Percentiles rank a stretch among this genome's conserved stretches.
Evolutionary conservation across 2,113 vertebrate species (phyloP).

Genomic region (Climacteris rufus): DNA sequence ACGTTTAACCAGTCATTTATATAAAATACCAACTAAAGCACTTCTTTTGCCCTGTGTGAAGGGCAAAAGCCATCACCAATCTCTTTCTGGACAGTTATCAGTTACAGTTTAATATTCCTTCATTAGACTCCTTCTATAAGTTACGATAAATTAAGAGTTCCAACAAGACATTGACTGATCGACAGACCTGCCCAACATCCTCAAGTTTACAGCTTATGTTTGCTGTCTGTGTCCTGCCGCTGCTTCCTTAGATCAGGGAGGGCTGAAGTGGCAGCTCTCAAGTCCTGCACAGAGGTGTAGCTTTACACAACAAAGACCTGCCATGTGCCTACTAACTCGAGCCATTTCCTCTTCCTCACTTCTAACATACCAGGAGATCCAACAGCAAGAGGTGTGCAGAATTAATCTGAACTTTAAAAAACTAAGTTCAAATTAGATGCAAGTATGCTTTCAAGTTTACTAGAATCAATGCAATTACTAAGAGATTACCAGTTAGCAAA

Average conservation of each 20-base stretch:
- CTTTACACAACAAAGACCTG: slow-evolving; percentile 6
- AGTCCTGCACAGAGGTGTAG: not conserved
- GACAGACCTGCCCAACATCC: slow-evolving; percentile 41
- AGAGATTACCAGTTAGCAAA: slow-evolving; percentile 70
- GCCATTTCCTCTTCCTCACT: slow-evolving; percentile 28
- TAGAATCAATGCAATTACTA: slow-evolving; percentile 66
- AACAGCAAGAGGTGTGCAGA: slow-evolving; percentile 18
- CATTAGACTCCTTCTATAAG: slow-evolving; percentile 75
- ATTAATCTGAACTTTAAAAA: slow-evolving; percentile 47
- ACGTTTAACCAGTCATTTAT: slow-evolving; percentile 61
- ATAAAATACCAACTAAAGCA: slow-evolving; percentile 62
- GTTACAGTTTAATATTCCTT: slow-evolving; percentile 70
- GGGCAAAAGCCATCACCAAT: slow-evolving; percentile 29
- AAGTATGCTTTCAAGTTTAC: slow-evolving; percentile 39
- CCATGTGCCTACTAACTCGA: not conserved
- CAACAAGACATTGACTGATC: slow-evolving; percentile 54
- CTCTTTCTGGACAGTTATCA: slow-evolving; percentile 22
- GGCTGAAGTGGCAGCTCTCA: not conserved
- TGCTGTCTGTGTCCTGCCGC: not conserved
- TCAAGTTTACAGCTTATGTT: slow-evolving; percentile 29
- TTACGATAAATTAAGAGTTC: slow-evolving; percentile 78
- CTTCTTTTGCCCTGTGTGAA: slow-evolving; percentile 38
- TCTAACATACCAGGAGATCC: not conserved
- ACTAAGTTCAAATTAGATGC: slow-evolving; percentile 42
- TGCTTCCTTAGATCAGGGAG: not conserved